Conservation (phyloP, 2,797 vertebrate genomes). For the Apogon talboti region DNA sequence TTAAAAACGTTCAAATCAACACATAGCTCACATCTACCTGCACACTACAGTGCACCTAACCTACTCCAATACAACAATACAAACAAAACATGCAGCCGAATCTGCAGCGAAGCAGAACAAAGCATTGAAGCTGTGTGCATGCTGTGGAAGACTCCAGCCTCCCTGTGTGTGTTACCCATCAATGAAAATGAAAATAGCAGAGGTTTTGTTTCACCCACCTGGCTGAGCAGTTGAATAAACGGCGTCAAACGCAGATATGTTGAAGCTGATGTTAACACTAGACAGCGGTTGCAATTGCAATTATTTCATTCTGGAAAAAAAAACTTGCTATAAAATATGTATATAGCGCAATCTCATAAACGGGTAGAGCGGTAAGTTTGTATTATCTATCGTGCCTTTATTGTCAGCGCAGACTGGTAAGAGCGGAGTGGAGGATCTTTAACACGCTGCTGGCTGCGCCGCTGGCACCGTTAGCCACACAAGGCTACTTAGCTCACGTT, state of each 20-base stretch:
- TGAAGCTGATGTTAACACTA: background rate
- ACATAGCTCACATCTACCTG: constrained; percentile 3
- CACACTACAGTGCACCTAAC: background rate
- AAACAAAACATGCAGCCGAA: constrained; percentile 25
- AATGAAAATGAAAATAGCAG: constrained; percentile 34
- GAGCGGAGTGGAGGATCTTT: constrained; percentile 42
- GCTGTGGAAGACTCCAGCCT: constrained; percentile 43
- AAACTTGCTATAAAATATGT: background rate
- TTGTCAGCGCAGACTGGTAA: constrained; percentile 16
- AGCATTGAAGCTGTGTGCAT: constrained; percentile 47
- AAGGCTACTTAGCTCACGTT: constrained; percentile 39
- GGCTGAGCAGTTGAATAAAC: constrained; percentile 24
- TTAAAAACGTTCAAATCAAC: background rate
- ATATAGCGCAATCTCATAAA: background rate
- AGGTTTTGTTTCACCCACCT: constrained; percentile 58
- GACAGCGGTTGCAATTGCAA: background rate
- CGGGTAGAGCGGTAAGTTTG: constrained; percentile 16
- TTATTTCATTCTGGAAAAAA: background rate
- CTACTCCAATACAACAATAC: constrained; percentile 17
- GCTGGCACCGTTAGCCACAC: constrained; percentile 45
- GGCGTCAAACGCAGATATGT: background rate
- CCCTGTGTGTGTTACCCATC: constrained; percentile 21
- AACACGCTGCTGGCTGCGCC: constrained; percentile 35
- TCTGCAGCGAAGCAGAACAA: constrained; percentile 62
- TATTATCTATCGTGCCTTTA: background rate